Percentiles rank a stretch among this genome's conserved stretches.
These are phyloP conservation scores for Cherax quadricarinatus DNA, from an alignment of 1,140 invertebrate genomes.

Conservation along the genomic window DNA sequence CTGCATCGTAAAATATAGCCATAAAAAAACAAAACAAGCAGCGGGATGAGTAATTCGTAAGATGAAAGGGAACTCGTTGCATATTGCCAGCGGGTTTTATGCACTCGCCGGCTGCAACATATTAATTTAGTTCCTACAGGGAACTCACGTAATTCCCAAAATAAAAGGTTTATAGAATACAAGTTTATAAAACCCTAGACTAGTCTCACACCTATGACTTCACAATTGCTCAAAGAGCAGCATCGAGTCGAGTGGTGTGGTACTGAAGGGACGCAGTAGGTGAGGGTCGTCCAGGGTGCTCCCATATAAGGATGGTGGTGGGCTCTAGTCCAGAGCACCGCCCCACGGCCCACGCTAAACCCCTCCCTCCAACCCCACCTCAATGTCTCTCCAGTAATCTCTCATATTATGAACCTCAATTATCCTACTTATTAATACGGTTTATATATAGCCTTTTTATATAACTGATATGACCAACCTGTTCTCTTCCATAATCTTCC, in stretches of 20 bases:
- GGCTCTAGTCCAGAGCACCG: slow-evolving; percentile 57
- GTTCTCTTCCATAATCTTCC: not conserved
- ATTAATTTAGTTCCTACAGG: no score
- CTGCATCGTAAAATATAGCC: no score
- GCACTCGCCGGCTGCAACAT: not conserved
- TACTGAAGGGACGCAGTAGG: slow-evolving; percentile 46
- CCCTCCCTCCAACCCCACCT: slow-evolving; percentile 5
- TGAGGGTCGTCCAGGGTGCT: slow-evolving; percentile 31
- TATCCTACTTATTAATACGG: not conserved
- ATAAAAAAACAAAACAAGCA: no score
- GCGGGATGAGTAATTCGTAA: no score
- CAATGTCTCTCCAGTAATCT: not conserved
- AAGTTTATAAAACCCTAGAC: no score
- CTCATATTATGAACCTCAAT: not conserved
- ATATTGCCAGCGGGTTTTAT: not conserved
- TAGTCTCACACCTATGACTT: not conserved
- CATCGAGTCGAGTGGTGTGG: not conserved
- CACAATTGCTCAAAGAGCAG: not conserved
- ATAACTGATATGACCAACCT: not conserved
- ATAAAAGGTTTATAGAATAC: no score
- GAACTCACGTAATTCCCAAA: no score
- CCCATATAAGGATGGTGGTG: slow-evolving; percentile 39
- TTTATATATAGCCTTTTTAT: not conserved
- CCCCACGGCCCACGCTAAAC: slow-evolving; percentile 31
- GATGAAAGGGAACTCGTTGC: no score